Evolutionary conservation across 2,113 vertebrate genomes (phyloP).

Genomic region (Rhodinocichla rosea): DNA sequence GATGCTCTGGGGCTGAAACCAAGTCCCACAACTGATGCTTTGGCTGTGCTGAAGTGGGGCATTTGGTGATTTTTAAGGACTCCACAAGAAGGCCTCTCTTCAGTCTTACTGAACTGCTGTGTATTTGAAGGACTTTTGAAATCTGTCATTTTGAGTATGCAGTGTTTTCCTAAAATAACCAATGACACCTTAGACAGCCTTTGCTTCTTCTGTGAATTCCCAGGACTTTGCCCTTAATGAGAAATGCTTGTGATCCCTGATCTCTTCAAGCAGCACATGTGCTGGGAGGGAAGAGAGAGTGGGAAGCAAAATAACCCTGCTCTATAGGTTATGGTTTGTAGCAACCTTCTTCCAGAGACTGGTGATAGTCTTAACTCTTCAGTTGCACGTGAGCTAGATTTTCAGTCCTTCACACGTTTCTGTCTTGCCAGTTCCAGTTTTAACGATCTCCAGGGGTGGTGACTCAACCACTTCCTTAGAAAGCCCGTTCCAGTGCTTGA

Average conservation of each 20-base stretch:
- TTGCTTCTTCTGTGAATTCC: constrained; percentile 9
- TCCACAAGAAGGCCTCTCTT: not conserved
- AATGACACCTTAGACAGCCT: not conserved
- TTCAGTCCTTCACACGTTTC: not conserved
- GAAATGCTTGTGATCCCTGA: not conserved
- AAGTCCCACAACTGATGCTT: not conserved
- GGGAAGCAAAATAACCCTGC: not conserved
- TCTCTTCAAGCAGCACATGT: not conserved
- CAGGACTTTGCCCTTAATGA: not conserved
- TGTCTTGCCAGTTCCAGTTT: not conserved
- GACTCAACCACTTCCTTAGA: not conserved
- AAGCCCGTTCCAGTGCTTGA: not conserved
- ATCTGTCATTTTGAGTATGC: not conserved
- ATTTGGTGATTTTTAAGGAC: not conserved
- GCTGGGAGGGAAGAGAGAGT: not conserved
- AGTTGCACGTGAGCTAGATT: not conserved
- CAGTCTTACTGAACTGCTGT: not conserved
- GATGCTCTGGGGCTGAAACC: not conserved
- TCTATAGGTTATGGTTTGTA: not conserved
- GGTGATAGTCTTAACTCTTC: not conserved
- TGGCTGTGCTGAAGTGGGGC: not conserved
- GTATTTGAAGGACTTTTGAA: not conserved
- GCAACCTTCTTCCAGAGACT: not conserved
- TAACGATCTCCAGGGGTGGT: not conserved
- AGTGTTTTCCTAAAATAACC: not conserved